Evolutionary conservation across 1,140 invertebrate species (phyloP), one percentile per base, ranked within the genome.

Genomic region (Microvelia longipes): DNA sequence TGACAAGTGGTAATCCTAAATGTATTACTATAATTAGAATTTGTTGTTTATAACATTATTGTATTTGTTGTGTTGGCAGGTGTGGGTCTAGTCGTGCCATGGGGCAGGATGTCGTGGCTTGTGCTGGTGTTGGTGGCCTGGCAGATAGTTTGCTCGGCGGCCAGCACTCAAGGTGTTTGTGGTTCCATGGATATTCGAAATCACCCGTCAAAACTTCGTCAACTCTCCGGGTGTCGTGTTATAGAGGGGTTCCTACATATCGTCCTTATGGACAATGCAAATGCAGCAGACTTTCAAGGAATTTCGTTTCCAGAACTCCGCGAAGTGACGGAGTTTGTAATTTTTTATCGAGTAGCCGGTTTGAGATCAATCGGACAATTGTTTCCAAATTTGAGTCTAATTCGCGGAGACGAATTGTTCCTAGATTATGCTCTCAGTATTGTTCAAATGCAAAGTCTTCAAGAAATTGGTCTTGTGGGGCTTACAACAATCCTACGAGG

Each of bases 371-470:
- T 99, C 26, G 85, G 86, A 2, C 82, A 86, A 71, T 81, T 98
- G 25, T 98, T 99, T 79, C 96, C 96, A 2, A 98, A 98, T 80
- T 82, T 99, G 76, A 81, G 88, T 14, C 87, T 98, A 28, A 97
- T 98, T 71, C 85, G 94, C 14, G 96, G 96, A 25, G 85, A 90
- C 72, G 82, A 84, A 29, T 81, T 96, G 1, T 88, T 95, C 74
- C 85, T 87, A 76, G 89, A 94, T 78, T 95, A 91, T 78, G 90
- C 93, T 5, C 80, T 98, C 14, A 84, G 96, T 70, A 83, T 93
- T 19, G 92, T 87, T 79, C 89, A 89, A 75, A 87, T 88, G 82
- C 82, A 81, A 68, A 78, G 86, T 75, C 80, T 85, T 14, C 80
- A 88, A 76, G 88, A 92, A 73, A 84, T 98, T 75, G 94, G 93